Conservation (phyloP, 2,888 invertebrate genomes). For the Chrysolina haemoptera region DNA sequence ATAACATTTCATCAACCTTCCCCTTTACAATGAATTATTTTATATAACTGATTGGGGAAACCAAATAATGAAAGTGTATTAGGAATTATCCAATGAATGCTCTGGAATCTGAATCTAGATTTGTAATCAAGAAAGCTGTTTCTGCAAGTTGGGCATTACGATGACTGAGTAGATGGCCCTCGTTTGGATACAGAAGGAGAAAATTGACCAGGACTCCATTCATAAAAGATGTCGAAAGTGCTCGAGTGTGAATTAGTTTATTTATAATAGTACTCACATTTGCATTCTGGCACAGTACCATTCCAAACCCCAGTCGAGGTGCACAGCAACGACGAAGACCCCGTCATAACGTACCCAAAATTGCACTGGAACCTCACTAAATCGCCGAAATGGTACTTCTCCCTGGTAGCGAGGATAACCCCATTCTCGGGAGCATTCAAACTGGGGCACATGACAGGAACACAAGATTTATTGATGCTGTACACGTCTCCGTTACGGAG, state of each 20-base stretch:
- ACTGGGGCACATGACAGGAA: constrained; percentile 90
- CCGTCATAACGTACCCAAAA: constrained; percentile 94
- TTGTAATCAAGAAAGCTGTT: too few species aligned
- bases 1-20: background rate
- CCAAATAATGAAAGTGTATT: too few species aligned
- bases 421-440: constrained; percentile 88
- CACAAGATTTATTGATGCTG: constrained; percentile 93
- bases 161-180: too few species aligned
- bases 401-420: constrained; percentile 84
- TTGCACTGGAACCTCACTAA: constrained; percentile 93
- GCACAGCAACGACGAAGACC: constrained; percentile 88
- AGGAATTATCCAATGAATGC: too few species aligned
- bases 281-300: constrained; percentile 92
- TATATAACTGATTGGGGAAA: too few species aligned
- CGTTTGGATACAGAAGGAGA: too few species aligned
- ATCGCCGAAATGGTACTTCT: constrained; percentile 90
- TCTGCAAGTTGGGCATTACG: too few species aligned
- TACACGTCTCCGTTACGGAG: constrained; percentile 90
- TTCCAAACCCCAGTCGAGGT: constrained; percentile 95
- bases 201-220: too few species aligned
- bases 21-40: too few species aligned
- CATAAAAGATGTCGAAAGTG: too few species aligned
- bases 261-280: constrained; percentile 78
- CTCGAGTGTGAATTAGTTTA: too few species aligned
- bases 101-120: too few species aligned